A percentile compares a stretch with the other conserved stretches of the same genome.
Evolutionary conservation across 2,113 vertebrate species (phyloP).

Genomic region (Esox niger): DNA sequence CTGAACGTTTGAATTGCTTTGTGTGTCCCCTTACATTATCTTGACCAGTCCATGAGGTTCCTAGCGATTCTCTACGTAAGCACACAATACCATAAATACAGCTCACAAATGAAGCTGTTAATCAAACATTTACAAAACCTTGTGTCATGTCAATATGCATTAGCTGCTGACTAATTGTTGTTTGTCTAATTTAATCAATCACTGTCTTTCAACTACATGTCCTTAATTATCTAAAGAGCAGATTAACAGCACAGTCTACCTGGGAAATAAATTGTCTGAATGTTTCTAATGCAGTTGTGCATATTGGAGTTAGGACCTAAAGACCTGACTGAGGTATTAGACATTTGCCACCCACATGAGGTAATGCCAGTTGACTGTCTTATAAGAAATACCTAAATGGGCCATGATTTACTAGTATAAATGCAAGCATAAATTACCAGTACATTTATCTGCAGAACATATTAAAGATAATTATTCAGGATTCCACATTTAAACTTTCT

Average conservation of each 20-base stretch:
- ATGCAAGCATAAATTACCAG: too few species aligned
- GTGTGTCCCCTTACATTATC: conserved; percentile 44
- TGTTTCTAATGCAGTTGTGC: conserved; percentile 18
- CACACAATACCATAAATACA: conserved; percentile 57
- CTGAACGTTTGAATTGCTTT: conserved; percentile 28
- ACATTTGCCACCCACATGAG: too few species aligned
- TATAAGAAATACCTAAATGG: too few species aligned
- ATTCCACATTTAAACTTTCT: too few species aligned
- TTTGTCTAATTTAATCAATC: conserved; percentile 75
- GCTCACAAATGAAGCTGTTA: conserved; percentile 64
- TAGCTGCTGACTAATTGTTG: conserved; percentile 72
- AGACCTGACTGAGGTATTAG: neutral
- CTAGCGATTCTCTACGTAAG: conserved; percentile 50
- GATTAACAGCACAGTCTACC: conserved; percentile 44
- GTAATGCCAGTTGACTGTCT: too few species aligned
- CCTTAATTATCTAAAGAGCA: conserved; percentile 63
- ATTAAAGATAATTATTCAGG: too few species aligned
- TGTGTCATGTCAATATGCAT: conserved; percentile 72
- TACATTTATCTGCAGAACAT: too few species aligned
- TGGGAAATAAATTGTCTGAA: conserved; percentile 48
- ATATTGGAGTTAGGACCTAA: neutral
- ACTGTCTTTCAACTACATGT: conserved; percentile 59
- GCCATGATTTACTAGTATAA: too few species aligned
- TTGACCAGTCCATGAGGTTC: conserved; percentile 39
- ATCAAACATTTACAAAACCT: conserved; percentile 69